phyloP scores from a whole-genome alignment of 2,113 vertebrate species.

The Mormyrus lacerda region DNA sequence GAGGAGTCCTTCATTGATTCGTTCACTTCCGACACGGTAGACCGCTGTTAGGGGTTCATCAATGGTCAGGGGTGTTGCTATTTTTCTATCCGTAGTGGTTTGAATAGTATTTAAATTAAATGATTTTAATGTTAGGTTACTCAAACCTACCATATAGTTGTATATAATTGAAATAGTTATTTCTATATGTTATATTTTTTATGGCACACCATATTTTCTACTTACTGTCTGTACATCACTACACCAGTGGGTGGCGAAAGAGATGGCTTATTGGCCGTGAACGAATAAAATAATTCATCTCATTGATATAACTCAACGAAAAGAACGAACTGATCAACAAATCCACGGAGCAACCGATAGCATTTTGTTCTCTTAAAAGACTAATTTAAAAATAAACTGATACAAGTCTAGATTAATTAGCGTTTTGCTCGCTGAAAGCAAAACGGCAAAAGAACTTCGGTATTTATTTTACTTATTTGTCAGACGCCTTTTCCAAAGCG shows the following conservation, averaged over 20 bases:
- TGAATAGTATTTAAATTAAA: neutral
- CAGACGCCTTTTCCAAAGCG: neutral
- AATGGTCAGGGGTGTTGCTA: neutral
- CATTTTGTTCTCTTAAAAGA: neutral
- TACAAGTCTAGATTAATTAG: neutral
- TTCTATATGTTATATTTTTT: neutral
- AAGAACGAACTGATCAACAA: neutral
- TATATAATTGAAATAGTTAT: neutral
- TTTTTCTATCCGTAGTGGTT: neutral
- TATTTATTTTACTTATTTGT: neutral
- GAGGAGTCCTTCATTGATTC: neutral
- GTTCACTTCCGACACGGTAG: neutral
- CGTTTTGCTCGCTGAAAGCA: neutral
- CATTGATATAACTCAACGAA: neutral
- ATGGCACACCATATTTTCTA: neutral
- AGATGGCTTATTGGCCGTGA: neutral
- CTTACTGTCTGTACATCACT: too few species aligned
- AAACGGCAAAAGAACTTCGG: neutral
- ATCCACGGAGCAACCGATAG: neutral
- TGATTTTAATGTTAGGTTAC: neutral
- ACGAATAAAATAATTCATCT: neutral
- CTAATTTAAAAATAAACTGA: neutral
- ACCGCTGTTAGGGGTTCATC: neutral
- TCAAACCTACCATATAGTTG: neutral
- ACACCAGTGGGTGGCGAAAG: neutral